Evolutionary conservation across 2,113 vertebrate species (phyloP).

Genomic region (Cnemophilus loriae): DNA sequence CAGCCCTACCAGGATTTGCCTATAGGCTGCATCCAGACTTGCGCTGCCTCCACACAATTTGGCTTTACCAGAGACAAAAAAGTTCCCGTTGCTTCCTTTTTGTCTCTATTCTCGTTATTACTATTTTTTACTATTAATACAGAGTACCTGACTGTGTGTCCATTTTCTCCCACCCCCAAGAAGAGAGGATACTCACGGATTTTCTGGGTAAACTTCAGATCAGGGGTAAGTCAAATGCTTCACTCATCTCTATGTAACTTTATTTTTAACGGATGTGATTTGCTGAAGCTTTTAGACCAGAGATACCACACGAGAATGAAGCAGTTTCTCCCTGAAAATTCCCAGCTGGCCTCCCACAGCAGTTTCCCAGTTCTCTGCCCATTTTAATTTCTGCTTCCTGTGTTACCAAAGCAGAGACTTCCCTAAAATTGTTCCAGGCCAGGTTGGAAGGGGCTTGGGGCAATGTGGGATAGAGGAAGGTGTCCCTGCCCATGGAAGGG

Average conservation of each 20-base stretch:
- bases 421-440: not conserved
- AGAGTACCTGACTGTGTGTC: not conserved
- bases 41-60: not conserved
- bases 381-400: not conserved
- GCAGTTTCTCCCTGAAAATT: not conserved
- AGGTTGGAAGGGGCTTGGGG: not conserved
- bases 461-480: accelerated
- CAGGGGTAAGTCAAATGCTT: not conserved
- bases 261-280: not conserved
- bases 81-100: not conserved
- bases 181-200: not conserved
- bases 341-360: not conserved
- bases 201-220: not conserved
- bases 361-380: not conserved
- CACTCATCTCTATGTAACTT: not conserved
- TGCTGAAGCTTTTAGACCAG: not conserved
- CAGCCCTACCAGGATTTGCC: not conserved
- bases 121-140: not conserved
- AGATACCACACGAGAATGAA: not conserved
- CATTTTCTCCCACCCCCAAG: not conserved
- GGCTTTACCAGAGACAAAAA: not conserved
- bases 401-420: not conserved
- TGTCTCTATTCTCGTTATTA: not conserved
- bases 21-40: not conserved
- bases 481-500: not conserved